These are phyloP conservation scores for Isichthys henryi DNA, from an alignment of 2,113 vertebrate genomes.

Conservation along the genomic window DNA sequence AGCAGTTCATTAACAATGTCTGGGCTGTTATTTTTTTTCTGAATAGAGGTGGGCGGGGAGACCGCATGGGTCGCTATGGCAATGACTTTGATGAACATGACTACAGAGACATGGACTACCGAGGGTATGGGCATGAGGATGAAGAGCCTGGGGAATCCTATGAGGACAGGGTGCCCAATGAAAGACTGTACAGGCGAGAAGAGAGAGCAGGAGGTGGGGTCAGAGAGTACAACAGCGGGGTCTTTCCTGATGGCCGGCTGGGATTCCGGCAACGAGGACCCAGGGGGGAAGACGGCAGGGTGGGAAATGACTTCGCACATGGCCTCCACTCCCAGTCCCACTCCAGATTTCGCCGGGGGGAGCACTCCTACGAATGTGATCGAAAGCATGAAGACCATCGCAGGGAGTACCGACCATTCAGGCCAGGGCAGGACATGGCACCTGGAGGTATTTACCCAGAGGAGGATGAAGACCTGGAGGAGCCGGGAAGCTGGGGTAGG, in stretches of 20 bases:
- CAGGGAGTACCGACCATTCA: slow-evolving; percentile 45
- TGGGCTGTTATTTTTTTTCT: not conserved
- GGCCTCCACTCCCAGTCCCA: slow-evolving; percentile 32
- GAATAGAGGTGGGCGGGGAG: slow-evolving; percentile 70
- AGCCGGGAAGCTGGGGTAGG: slow-evolving; percentile 36
- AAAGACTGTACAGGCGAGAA: slow-evolving; percentile 43
- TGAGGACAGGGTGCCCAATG: slow-evolving; percentile 49
- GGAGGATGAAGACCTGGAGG: slow-evolving; percentile 35
- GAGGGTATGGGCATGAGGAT: slow-evolving; percentile 55
- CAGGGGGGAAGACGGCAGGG: slow-evolving; percentile 26
- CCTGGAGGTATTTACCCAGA: slow-evolving; percentile 38
- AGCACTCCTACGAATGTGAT: slow-evolving; percentile 25
- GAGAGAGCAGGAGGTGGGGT: slow-evolving; percentile 25
- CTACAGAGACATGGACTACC: slow-evolving; percentile 78
- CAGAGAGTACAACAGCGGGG: slow-evolving; percentile 38
- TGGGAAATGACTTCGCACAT: slow-evolving; percentile 36
- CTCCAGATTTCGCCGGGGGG: slow-evolving; percentile 41
- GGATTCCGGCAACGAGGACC: slow-evolving; percentile 37
- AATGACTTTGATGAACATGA: slow-evolving; percentile 66
- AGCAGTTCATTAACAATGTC: not conserved
- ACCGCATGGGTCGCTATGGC: slow-evolving; percentile 75
- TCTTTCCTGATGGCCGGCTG: slow-evolving; percentile 30
- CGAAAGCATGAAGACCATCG: slow-evolving; percentile 34
- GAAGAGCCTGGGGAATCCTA: slow-evolving; percentile 39
- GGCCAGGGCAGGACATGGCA: slow-evolving; percentile 31